Percentiles rank a stretch among this genome's conserved stretches.
These are phyloP conservation scores for Cercopithecus mitis DNA, from an alignment of 2,797 vertebrate species.

Conservation along the genomic window DNA sequence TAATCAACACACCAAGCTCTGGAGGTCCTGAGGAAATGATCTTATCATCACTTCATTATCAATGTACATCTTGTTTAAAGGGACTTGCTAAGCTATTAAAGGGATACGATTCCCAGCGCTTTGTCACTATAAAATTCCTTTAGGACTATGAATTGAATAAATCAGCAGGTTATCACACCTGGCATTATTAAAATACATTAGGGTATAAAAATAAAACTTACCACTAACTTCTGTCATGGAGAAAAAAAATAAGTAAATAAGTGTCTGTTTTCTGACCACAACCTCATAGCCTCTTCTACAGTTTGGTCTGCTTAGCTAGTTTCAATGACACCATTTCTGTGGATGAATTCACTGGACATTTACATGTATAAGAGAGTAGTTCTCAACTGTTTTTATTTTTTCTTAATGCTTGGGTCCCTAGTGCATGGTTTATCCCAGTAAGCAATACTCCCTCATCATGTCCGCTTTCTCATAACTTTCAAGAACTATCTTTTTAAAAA, in stretches of 20 bases:
- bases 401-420: slow-evolving; percentile 2
- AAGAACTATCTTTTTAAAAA: not conserved
- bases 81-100: slow-evolving; percentile 24
- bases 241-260: not conserved
- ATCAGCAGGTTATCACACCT: not conserved
- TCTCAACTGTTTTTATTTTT: not conserved
- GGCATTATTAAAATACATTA: slow-evolving; percentile 4
- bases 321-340: not conserved
- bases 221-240: slow-evolving; percentile 1
- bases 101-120: not conserved
- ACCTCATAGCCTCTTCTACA: not conserved
- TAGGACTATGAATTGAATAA: not conserved
- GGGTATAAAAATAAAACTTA: slow-evolving; percentile 36
- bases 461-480: slow-evolving; percentile 7
- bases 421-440: not conserved
- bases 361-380: not conserved
- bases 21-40: slow-evolving; percentile 36
- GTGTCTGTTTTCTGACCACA: not conserved
- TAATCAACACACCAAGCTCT: not conserved
- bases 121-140: slow-evolving; percentile 32
- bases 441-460: not conserved
- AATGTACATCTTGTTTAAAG: slow-evolving; percentile 40
- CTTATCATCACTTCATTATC: slow-evolving; percentile 36
- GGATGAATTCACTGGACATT: not conserved
- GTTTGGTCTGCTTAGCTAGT: not conserved